Percentiles rank a stretch among this genome's conserved stretches.
phyloP scores from a whole-genome alignment of 2,888 invertebrate species.

The Ormyrus nitidulus region DNA sequence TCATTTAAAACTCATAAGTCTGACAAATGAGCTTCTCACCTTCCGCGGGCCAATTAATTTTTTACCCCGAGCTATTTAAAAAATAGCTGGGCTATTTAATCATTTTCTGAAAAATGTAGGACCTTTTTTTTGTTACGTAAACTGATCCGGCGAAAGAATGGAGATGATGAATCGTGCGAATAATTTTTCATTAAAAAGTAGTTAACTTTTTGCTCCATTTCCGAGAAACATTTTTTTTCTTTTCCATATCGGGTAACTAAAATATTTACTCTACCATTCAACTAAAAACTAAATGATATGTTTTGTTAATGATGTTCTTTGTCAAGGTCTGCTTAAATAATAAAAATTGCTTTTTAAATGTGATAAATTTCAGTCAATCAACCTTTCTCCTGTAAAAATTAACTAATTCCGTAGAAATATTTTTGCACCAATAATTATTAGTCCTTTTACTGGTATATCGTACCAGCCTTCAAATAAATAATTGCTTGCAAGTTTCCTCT shows the following conservation, averaged over 20 bases:
- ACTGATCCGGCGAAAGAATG: not conserved
- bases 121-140: not conserved
- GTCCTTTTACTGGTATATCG: no score
- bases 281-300: no score
- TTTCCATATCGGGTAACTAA: no score
- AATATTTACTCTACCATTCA: no score
- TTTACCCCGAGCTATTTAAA: constrained; percentile 16
- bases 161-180: constrained; percentile 34
- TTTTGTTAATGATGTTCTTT: no score
- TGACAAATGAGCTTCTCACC: constrained; percentile 43
- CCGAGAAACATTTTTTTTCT: not conserved
- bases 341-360: no score
- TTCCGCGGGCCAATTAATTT: constrained; percentile 28
- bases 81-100: constrained; percentile 30
- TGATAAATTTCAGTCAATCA: no score
- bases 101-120: constrained; percentile 24
- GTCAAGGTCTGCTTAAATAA: no score
- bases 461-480: not conserved
- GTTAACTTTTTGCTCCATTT: not conserved
- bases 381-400: no score
- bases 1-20: constrained; percentile 11
- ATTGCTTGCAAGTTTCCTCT: not conserved
- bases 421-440: no score
- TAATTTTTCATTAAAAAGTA: constrained; percentile 34
- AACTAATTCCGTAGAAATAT: no score